These are phyloP conservation scores for Characodon lateralis DNA, from an alignment of 2,797 vertebrate genomes.

Conservation along the genomic window DNA sequence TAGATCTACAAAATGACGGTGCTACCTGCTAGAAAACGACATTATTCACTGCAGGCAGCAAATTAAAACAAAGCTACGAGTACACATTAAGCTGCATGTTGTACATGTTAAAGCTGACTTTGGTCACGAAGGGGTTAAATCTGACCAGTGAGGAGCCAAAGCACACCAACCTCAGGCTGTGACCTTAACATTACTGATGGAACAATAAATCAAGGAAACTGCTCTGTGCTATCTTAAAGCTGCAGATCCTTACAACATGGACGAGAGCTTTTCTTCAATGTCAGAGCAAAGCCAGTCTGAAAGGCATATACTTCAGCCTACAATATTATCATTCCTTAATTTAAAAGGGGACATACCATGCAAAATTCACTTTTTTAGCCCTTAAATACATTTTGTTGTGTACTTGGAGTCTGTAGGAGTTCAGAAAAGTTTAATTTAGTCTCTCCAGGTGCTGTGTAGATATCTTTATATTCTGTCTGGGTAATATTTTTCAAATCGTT, in stretches of 20 bases:
- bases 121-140: constrained; percentile 56
- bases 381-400: too few species aligned
- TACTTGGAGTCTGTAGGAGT: too few species aligned
- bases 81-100: constrained; percentile 25
- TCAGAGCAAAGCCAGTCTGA: constrained; percentile 20
- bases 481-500: too few species aligned
- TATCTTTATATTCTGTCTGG: too few species aligned
- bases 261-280: constrained; percentile 35
- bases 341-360: background rate
- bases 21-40: constrained; percentile 4
- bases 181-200: constrained; percentile 66
- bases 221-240: constrained; percentile 57
- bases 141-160: constrained; percentile 32
- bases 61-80: background rate
- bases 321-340: background rate
- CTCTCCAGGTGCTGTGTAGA: too few species aligned
- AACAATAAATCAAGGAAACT: constrained; percentile 75
- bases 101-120: constrained; percentile 45
- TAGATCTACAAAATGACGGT: constrained; percentile 8
- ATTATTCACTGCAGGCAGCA: constrained; percentile 10
- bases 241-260: constrained; percentile 46
- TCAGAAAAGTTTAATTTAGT: too few species aligned
- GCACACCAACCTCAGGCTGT: constrained; percentile 50
- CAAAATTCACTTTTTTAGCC: too few species aligned
- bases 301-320: constrained; percentile 12